These are phyloP conservation scores for Tipula lateralis DNA, from an alignment of 2,888 invertebrate species.

Conservation along the genomic window DNA sequence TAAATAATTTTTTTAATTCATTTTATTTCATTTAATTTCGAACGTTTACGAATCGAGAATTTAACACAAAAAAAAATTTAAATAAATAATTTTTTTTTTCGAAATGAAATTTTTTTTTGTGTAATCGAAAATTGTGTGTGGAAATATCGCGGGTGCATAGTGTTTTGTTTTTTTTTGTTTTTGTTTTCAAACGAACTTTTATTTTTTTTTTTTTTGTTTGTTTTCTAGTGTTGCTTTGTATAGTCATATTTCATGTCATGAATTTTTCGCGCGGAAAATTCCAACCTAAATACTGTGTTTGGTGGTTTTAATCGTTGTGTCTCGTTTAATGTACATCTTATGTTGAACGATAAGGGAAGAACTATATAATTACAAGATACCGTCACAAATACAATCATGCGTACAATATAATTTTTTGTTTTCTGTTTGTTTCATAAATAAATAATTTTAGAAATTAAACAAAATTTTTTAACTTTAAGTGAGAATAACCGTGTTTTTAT, in stretches of 20 bases:
- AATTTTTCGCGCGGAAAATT: neutral
- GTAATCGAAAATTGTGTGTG: neutral
- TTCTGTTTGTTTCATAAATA: neutral
- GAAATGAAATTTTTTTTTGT: neutral
- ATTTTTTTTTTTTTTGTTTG: neutral
- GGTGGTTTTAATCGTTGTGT: neutral
- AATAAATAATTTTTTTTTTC: neutral
- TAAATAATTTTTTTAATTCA: constrained; percentile 24
- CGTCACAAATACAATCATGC: neutral
- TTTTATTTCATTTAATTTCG: constrained; percentile 24
- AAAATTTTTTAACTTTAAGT: neutral
- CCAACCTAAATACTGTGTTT: neutral
- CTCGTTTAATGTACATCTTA: neutral
- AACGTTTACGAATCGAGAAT: constrained; percentile 24
- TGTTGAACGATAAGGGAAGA: neutral
- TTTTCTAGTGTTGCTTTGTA: neutral
- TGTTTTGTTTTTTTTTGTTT: neutral
- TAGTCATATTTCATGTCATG: neutral
- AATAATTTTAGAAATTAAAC: neutral
- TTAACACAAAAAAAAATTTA: neutral
- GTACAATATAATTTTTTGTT: neutral
- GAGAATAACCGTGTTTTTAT: neutral
- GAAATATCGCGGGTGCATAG: neutral
- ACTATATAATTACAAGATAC: neutral
- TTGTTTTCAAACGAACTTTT: neutral